Percentiles rank a stretch among this genome's conserved stretches.
phyloP scores from a whole-genome alignment of 2,797 vertebrate species.

The Epinephelus coioides region DNA sequence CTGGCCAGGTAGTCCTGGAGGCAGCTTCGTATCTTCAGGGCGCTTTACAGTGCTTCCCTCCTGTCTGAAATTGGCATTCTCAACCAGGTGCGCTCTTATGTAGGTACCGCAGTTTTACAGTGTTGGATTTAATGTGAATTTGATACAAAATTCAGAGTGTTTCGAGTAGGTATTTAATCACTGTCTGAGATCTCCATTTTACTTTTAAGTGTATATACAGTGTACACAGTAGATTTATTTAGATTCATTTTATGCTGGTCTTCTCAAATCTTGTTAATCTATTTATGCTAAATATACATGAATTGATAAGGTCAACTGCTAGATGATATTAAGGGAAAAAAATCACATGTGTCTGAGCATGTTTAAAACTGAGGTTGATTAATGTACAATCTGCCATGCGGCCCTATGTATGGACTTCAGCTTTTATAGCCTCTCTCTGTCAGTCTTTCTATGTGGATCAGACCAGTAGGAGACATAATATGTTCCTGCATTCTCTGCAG shows the following conservation, averaged over 20 bases:
- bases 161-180: background rate
- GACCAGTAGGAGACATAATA: conserved; percentile 22
- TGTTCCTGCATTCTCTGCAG: conserved; percentile 23
- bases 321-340: conserved; percentile 28
- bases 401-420: conserved; percentile 27
- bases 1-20: too few species aligned
- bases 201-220: background rate
- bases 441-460: conserved; percentile 43
- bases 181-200: background rate
- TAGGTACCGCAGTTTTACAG: too few species aligned
- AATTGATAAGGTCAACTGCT: conserved; percentile 29
- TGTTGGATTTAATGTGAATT: too few species aligned
- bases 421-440: conserved; percentile 34
- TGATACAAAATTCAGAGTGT: too few species aligned
- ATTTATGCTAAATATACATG: conserved; percentile 8
- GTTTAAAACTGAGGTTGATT: conserved; percentile 55
- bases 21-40: too few species aligned
- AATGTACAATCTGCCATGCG: conserved; percentile 31
- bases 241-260: background rate
- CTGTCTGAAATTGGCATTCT: too few species aligned
- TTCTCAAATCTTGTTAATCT: conserved; percentile 1
- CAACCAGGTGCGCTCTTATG: too few species aligned
- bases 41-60: too few species aligned
- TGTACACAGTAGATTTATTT: background rate
- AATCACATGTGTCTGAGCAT: conserved; percentile 20